phyloP scores from a whole-genome alignment of 1,140 invertebrate species.

The Aphaenogaster floridana region DNA sequence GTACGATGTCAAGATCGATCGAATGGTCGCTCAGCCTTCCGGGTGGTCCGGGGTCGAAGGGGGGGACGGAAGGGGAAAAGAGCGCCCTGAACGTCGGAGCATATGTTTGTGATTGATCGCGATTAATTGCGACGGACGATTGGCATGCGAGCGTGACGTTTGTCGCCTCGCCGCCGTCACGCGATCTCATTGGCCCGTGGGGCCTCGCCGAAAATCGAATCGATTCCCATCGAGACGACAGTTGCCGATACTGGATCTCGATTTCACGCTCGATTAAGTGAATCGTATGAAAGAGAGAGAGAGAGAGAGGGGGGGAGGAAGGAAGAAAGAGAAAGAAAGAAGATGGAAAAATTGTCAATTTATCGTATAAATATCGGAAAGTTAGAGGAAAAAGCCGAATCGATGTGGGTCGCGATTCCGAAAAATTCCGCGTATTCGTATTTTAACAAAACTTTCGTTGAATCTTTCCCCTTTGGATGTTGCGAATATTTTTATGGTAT shows the following conservation, averaged over 20 bases:
- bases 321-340: not conserved
- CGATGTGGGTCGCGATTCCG: too few species aligned
- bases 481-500: too few species aligned
- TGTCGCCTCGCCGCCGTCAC: not conserved
- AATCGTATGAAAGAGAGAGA: not conserved
- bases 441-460: too few species aligned
- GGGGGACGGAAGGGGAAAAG: not conserved
- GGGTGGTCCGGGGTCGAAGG: not conserved
- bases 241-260: not conserved
- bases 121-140: conserved; percentile 22
- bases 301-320: not conserved
- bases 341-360: too few species aligned
- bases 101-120: conserved; percentile 9
- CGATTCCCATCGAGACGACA: not conserved
- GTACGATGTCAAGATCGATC: conserved; percentile 15
- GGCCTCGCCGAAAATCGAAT: conserved; percentile 11
- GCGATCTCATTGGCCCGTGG: not conserved
- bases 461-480: too few species aligned
- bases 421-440: not conserved
- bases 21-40: not conserved
- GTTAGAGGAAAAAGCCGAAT: not conserved
- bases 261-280: not conserved
- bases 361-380: not conserved
- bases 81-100: not conserved
- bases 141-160: conserved; percentile 26